Evolutionary conservation across 2,797 vertebrate genomes (phyloP).

Genomic region (Capromys pilorides): DNA sequence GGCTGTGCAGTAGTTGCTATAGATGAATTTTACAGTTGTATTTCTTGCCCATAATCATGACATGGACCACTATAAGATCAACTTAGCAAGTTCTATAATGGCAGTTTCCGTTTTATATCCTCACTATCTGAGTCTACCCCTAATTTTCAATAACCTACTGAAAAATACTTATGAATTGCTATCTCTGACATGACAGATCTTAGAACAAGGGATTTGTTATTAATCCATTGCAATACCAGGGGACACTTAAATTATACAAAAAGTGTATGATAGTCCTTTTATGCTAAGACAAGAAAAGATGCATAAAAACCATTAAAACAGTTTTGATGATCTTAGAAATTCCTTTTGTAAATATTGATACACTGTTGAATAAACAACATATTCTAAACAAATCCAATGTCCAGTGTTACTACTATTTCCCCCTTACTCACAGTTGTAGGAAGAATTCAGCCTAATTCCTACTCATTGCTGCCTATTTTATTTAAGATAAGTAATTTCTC

Average conservation of each 20-base stretch:
- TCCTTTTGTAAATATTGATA: neutral
- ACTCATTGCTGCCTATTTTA: neutral
- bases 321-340: neutral
- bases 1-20: neutral
- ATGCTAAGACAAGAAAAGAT: neutral
- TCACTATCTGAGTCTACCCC: neutral
- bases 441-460: neutral
- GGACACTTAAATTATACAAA: neutral
- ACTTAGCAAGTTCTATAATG: neutral
- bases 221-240: neutral
- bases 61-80: no score
- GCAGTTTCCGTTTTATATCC: neutral
- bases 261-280: neutral
- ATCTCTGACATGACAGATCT: neutral
- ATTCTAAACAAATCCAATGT: neutral
- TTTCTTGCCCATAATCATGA: neutral
- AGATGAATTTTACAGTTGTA: neutral
- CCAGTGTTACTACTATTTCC: neutral
- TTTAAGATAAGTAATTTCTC: conserved; percentile 12
- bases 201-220: neutral
- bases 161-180: neutral
- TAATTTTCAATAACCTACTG: neutral
- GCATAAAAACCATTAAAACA: neutral
- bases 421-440: neutral
- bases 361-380: neutral